These are phyloP conservation scores for Malurus splendens DNA, from an alignment of 2,797 vertebrate species.

Conservation along the genomic window DNA sequence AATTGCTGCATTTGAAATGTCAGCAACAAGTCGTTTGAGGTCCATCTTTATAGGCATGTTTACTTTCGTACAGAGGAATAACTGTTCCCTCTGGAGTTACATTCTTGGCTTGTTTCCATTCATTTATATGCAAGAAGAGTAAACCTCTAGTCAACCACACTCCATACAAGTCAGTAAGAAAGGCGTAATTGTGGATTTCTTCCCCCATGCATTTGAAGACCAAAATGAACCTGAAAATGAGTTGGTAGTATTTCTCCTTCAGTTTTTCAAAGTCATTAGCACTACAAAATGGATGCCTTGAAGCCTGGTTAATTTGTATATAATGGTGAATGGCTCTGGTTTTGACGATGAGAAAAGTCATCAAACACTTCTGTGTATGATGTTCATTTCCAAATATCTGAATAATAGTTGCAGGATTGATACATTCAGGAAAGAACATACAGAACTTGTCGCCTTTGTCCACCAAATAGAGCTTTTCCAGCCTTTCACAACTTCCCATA, in stretches of 20 bases:
- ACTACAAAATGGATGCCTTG: not conserved
- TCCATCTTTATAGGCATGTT: not conserved
- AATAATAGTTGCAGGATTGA: constrained; percentile 15
- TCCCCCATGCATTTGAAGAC: not conserved
- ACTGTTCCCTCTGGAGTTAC: not conserved
- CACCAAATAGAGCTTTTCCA: constrained; percentile 59
- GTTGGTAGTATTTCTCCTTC: not conserved
- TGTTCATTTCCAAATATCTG: constrained; percentile 40
- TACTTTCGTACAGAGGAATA: not conserved
- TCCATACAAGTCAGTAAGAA: not conserved
- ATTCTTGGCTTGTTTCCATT: not conserved
- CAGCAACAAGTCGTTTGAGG: not conserved
- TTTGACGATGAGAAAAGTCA: not conserved
- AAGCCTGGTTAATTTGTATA: not conserved
- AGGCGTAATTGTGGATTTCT: not conserved
- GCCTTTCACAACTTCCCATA: constrained; percentile 68
- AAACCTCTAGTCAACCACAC: not conserved
- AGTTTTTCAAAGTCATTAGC: not conserved
- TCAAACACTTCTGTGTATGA: not conserved
- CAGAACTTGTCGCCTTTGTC: constrained; percentile 44
- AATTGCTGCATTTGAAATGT: not conserved
- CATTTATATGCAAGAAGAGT: not conserved
- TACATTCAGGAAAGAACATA: constrained; percentile 20
- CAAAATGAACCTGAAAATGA: not conserved
- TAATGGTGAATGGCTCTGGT: not conserved